A percentile compares a stretch with the other conserved stretches of the same genome.
Conservation (phyloP, 2,888 invertebrate species). For the Cancer borealis region DNA sequence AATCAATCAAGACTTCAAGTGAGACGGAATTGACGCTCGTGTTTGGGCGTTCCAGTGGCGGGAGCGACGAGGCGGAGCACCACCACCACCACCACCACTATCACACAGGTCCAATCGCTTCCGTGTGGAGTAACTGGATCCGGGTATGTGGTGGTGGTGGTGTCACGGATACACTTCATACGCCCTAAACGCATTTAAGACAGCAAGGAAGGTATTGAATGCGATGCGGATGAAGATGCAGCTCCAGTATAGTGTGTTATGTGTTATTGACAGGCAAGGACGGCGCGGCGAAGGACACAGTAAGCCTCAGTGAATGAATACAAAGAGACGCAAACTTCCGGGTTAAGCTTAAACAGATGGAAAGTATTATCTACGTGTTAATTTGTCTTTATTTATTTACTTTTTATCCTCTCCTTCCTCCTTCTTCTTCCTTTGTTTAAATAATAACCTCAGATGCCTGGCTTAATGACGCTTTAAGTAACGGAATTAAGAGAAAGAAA, state of each 20-base stretch:
- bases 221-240: background rate
- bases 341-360: conserved; percentile 11
- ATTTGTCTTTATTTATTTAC: background rate
- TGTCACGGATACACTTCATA: background rate
- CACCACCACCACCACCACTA: background rate
- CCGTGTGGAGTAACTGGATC: background rate
- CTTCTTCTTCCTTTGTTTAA: conserved; percentile 12
- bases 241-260: background rate
- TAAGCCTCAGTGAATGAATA: background rate
- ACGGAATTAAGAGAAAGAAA: background rate
- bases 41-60: background rate
- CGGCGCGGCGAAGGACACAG: background rate
- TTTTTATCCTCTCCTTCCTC: background rate
- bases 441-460: background rate
- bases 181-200: background rate
- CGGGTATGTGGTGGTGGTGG: background rate
- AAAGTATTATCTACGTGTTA: background rate
- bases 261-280: background rate
- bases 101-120: background rate
- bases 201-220: background rate
- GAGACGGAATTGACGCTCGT: background rate
- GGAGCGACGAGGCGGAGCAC: background rate
- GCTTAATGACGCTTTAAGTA: background rate
- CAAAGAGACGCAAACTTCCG: conserved; percentile 14
- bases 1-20: background rate